Evolutionary conservation across 2,888 invertebrate genomes (phyloP), one percentile per base, ranked within the genome.

Genomic region (Drosophila suboccidentalis): DNA sequence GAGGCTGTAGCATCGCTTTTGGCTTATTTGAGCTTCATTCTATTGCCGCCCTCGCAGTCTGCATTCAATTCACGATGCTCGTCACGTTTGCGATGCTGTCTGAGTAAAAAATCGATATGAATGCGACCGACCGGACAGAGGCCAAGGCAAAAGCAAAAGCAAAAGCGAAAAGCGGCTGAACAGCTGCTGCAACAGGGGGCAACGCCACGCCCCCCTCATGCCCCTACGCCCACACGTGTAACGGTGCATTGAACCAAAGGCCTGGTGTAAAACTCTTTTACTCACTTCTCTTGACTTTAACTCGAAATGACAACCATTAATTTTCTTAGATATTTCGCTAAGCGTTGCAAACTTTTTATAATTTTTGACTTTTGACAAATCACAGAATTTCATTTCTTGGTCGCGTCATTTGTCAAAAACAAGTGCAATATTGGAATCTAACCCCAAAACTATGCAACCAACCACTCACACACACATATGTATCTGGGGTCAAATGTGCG

Each of bases 41-140:
- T 29, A 29, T 34, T 3, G 9, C 26, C 49, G 10, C 44, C 50
- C 49, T 32, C 17, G 26, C 26, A 36, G 38, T 57, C 29, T 19
- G 38, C 41, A 44, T 34, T 47, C 43, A 46, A 79, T 85, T 82
- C 53, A 47, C 49, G 55, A 83, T 83, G 76, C 83, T 63, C 60
- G 88, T 87, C 83, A 83, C 83, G 83, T 83, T 77, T 82, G 86
- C 68, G 79, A 59, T 66, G 68, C 69, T 72, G 83, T 83, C 83
- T 83, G 88, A 64, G 82, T 67, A 55, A 85, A 58, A 82, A 84
- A 83, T 83, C 86, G 80, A 83, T 85, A 85, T 58, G 57, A 63
- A 44, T 58, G 62, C 71, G 36, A 43, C 43, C 43, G 58, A 55
- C 60, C 59, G 70, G 64, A 75, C 70, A 64, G 71, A 70, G 78